phyloP scores from a whole-genome alignment of 2,113 vertebrate species.

The Vidua macroura region DNA sequence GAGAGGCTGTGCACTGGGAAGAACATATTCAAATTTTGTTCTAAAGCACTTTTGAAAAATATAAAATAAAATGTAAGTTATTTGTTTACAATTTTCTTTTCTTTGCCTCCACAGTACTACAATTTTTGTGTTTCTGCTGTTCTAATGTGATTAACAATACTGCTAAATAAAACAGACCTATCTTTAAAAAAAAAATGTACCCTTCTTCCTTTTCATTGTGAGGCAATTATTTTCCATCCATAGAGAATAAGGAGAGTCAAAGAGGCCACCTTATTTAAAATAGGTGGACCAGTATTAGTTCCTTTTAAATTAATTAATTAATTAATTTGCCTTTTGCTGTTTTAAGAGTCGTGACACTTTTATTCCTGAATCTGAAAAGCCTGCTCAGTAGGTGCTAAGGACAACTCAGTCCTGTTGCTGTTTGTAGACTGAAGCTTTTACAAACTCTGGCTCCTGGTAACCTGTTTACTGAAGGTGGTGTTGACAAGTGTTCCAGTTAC shows the following conservation, averaged over 20 bases:
- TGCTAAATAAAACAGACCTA: background rate
- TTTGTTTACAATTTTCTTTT: slow-evolving; percentile 13
- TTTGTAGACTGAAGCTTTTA: background rate
- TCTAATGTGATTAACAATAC: background rate
- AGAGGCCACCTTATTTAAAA: background rate
- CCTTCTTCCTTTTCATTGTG: background rate
- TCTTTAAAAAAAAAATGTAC: background rate
- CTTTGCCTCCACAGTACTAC: background rate
- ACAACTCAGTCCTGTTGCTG: background rate
- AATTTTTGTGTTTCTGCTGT: background rate
- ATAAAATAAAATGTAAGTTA: background rate
- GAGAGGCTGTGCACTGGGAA: background rate
- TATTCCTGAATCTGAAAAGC: background rate
- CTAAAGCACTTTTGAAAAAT: background rate
- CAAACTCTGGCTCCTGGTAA: background rate
- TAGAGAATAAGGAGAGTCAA: background rate
- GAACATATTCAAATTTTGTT: background rate
- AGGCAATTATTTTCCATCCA: background rate
- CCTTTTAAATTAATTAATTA: background rate
- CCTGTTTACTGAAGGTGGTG: background rate
- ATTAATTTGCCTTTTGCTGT: background rate
- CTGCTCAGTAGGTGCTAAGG: background rate
- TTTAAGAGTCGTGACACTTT: slow-evolving; percentile 12
- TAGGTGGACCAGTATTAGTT: background rate
- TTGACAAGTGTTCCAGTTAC: background rate